A percentile compares a stretch with the other conserved stretches of the same genome.
These are phyloP conservation scores for Caprella mutica DNA, from an alignment of 2,888 invertebrate species.

Conservation along the genomic window DNA sequence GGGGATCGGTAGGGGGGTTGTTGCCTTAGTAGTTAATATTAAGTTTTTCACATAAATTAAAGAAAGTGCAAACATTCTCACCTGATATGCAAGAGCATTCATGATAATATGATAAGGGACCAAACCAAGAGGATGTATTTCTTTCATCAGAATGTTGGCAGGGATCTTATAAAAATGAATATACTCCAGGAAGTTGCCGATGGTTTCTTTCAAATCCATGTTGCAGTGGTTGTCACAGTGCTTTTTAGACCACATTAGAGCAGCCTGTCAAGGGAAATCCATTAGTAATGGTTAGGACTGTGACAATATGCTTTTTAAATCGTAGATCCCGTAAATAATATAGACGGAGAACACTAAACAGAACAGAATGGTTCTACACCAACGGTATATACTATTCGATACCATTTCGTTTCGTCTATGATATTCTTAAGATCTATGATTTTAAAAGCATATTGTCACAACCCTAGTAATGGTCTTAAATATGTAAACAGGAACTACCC, in stretches of 20 bases:
- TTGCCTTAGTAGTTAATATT: neutral
- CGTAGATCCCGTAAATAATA: no score
- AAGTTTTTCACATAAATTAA: neutral
- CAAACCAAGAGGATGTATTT: constrained; percentile 74
- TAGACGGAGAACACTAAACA: no score
- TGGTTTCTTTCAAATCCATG: constrained; percentile 36
- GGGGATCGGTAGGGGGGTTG: neutral
- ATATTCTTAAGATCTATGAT: no score
- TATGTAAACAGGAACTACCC: no score
- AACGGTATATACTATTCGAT: no score
- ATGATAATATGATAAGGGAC: constrained; percentile 84
- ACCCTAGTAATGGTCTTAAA: no score
- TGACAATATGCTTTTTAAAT: no score
- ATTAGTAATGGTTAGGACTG: no score
- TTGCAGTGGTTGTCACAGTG: constrained; percentile 62
- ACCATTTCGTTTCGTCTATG: no score
- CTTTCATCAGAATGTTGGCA: constrained; percentile 81
- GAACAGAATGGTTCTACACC: no score
- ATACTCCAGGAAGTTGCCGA: constrained; percentile 68
- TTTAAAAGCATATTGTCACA: no score
- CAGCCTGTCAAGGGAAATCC: no score
- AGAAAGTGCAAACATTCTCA: constrained; percentile 39
- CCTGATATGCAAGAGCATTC: constrained; percentile 90
- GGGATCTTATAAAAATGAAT: constrained; percentile 92
- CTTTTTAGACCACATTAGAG: constrained; percentile 90